phyloP scores from a whole-genome alignment of 1,140 invertebrate species.

The Bombus polaris region DNA sequence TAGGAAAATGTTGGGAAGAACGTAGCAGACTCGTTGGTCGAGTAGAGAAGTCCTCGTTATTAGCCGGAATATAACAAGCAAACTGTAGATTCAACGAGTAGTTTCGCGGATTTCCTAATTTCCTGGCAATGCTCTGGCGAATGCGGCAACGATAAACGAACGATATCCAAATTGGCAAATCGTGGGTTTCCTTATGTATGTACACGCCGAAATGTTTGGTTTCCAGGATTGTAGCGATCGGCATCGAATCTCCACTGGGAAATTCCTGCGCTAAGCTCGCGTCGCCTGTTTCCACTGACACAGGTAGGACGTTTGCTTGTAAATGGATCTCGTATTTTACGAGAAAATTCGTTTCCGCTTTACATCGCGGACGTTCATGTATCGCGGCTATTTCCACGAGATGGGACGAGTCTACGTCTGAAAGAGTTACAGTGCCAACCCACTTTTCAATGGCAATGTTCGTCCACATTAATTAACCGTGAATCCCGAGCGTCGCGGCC shows the following conservation, averaged over 20 bases:
- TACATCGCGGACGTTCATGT: slow-evolving; percentile 23
- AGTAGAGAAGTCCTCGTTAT: too few species aligned
- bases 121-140: background rate
- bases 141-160: background rate
- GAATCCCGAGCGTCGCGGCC: background rate
- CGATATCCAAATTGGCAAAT: background rate
- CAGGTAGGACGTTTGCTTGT: slow-evolving; percentile 14
- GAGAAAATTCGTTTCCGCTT: slow-evolving; percentile 30
- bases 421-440: background rate
- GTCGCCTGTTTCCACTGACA: background rate
- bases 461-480: slow-evolving; percentile 30
- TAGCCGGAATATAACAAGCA: too few species aligned
- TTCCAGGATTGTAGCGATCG: background rate
- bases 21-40: too few species aligned
- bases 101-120: background rate
- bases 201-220: background rate
- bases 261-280: background rate
- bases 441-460: background rate
- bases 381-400: slow-evolving; percentile 18
- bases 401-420: background rate
- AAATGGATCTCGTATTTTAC: slow-evolving; percentile 29
- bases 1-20: too few species aligned
- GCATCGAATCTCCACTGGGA: background rate
- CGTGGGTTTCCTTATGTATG: background rate
- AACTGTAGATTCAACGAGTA: background rate